Percentiles rank a stretch among this genome's conserved stretches.
Conservation (phyloP, 2,113 vertebrate species). For the Platichthys flesus region DNA sequence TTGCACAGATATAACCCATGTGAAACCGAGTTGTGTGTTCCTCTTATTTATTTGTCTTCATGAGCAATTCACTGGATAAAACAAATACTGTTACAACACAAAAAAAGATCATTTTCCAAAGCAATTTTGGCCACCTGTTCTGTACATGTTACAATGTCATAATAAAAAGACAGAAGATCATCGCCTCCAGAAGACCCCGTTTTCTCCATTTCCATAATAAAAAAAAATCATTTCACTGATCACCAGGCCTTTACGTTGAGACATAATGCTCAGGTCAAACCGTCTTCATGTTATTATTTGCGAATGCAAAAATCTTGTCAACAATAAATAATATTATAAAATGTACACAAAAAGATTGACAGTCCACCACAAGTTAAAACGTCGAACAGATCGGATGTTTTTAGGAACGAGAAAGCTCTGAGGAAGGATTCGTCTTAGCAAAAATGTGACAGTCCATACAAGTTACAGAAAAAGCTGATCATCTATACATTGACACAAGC, state of each 20-base stretch:
- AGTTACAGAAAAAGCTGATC: slow-evolving; percentile 82
- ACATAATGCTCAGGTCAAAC: slow-evolving; percentile 75
- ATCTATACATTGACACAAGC: slow-evolving; percentile 85
- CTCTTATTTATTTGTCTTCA: slow-evolving; percentile 86
- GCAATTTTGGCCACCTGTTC: slow-evolving; percentile 83
- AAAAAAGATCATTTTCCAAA: slow-evolving; percentile 80
- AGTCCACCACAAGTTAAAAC: slow-evolving; percentile 83
- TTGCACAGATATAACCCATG: slow-evolving; percentile 40
- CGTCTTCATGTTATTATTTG: slow-evolving; percentile 76
- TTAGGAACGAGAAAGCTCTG: slow-evolving; percentile 48
- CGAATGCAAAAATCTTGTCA: slow-evolving; percentile 82
- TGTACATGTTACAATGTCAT: slow-evolving; percentile 83
- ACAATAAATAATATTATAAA: slow-evolving; percentile 90
- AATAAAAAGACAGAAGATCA: slow-evolving; percentile 78
- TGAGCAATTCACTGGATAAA: slow-evolving; percentile 84
- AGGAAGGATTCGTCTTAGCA: slow-evolving; percentile 70
- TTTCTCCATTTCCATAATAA: slow-evolving; percentile 76
- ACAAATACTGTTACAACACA: slow-evolving; percentile 88
- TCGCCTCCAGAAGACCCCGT: slow-evolving; percentile 58
- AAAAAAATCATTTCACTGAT: slow-evolving; percentile 78
- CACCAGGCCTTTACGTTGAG: slow-evolving; percentile 72
- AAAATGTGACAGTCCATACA: slow-evolving; percentile 82
- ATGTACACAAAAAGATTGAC: slow-evolving; percentile 85
- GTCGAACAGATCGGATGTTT: slow-evolving; percentile 74
- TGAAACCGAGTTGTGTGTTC: slow-evolving; percentile 70